Evolutionary conservation across 1,140 invertebrate genomes (phyloP).

Genomic region (Zaprionus davidi): DNA sequence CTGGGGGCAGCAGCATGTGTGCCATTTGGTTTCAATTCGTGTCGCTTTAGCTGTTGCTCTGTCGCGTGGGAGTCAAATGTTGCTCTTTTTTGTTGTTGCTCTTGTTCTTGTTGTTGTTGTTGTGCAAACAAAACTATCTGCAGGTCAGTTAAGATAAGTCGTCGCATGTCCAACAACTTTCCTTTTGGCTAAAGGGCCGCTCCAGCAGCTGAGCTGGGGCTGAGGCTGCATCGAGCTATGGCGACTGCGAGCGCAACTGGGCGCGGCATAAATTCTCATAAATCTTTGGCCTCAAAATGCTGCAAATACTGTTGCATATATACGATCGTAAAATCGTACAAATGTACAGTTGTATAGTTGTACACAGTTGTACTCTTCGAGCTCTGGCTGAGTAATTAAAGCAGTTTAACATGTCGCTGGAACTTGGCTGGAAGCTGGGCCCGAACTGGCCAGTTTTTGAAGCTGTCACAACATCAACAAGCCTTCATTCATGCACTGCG

Average conservation of each 20-base stretch:
- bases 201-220: conserved; percentile 12
- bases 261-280: conserved; percentile 77
- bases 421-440: conserved; percentile 32
- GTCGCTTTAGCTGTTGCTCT: conserved; percentile 43
- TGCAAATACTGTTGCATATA: conserved; percentile 39
- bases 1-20: conserved; percentile 44
- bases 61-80: conserved; percentile 21
- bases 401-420: conserved; percentile 76
- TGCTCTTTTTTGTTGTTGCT: conserved; percentile 33
- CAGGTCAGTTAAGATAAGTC: conserved; percentile 74
- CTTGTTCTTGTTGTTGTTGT: conserved; percentile 30
- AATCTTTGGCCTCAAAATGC: conserved; percentile 70
- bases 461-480: conserved; percentile 81
- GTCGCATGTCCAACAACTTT: conserved; percentile 65
- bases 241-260: conserved; percentile 45
- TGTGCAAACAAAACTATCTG: conserved; percentile 60
- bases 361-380: conserved; percentile 35
- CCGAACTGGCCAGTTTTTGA: conserved; percentile 67
- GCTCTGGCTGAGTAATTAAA: conserved; percentile 73
- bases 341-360: conserved; percentile 32
- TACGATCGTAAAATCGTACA: conserved; percentile 49
- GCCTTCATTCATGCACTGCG: conserved; percentile 78
- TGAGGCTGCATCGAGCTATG: too few relatives aligned
- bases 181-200: conserved; percentile 76
- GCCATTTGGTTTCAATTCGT: conserved; percentile 49